Evolutionary conservation across 2,113 vertebrate genomes (phyloP).

Genomic region (Tretioscincus oriximinensis): DNA sequence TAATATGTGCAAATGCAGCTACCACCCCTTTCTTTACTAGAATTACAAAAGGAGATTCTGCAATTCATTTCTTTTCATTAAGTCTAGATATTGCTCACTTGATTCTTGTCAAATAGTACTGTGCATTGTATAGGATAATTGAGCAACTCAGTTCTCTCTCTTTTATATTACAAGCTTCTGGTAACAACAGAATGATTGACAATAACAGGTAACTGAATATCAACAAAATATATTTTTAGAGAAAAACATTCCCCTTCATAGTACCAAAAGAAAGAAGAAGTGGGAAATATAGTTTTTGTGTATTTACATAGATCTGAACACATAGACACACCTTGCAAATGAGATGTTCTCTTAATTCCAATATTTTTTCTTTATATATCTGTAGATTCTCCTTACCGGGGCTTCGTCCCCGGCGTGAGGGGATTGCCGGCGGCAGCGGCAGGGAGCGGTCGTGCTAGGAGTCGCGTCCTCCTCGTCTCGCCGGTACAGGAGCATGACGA

Average conservation of each 20-base stretch:
- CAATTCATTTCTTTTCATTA: conserved; percentile 26
- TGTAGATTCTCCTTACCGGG: conserved; percentile 5
- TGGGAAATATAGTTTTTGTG: neutral
- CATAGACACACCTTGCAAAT: conserved; percentile 15
- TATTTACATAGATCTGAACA: conserved; percentile 14
- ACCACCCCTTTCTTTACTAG: neutral
- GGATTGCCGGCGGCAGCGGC: too few relatives aligned
- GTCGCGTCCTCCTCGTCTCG: too few relatives aligned
- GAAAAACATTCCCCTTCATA: conserved; percentile 45
- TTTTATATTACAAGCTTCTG: conserved; percentile 50
- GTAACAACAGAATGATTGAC: conserved; percentile 60
- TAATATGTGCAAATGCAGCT: neutral
- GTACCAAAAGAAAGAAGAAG: conserved; percentile 33
- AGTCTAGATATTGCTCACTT: conserved; percentile 47
- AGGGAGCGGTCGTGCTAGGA: too few relatives aligned
- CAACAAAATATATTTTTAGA: conserved; percentile 54
- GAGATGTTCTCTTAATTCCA: conserved; percentile 28
- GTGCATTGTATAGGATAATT: conserved; percentile 56
- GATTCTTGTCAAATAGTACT: conserved; percentile 61
- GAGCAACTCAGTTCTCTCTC: conserved; percentile 49
- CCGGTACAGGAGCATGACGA: too few relatives aligned
- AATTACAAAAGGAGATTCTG: neutral
- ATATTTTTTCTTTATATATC: conserved; percentile 12
- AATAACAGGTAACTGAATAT: conserved; percentile 45
- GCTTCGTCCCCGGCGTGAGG: too few relatives aligned